Conservation (phyloP, 1,140 invertebrate species). For the Coelopa frigida region DNA sequence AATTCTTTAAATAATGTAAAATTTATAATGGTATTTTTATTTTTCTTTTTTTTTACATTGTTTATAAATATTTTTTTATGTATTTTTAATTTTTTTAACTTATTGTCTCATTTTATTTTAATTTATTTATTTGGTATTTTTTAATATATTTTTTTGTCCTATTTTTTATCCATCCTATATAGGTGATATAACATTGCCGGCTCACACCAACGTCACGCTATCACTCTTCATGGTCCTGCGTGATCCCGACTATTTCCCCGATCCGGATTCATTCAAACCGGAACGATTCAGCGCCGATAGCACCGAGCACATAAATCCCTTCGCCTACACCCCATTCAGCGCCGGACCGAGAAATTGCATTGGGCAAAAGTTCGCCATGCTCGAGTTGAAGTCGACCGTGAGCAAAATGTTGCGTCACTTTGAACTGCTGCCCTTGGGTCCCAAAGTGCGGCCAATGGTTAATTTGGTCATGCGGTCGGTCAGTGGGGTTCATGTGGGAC, state of each 20-base stretch:
- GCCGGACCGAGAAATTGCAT: conserved; percentile 58
- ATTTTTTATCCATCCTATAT: neutral
- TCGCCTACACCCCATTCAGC: conserved; percentile 57
- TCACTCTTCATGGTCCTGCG: conserved; percentile 48
- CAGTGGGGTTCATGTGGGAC: conserved; percentile 31
- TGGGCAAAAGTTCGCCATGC: conserved; percentile 72
- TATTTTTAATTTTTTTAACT: too few relatives aligned
- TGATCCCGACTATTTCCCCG: conserved; percentile 49
- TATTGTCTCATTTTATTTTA: too few relatives aligned
- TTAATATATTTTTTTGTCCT: too few relatives aligned
- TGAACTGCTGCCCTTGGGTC: conserved; percentile 33
- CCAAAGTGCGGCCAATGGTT: conserved; percentile 22
- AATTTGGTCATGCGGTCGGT: conserved; percentile 31
- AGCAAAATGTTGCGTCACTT: conserved; percentile 44
- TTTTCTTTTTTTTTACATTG: too few relatives aligned
- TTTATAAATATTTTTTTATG: too few relatives aligned
- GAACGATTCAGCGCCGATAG: conserved; percentile 55
- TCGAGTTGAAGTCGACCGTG: conserved; percentile 61
- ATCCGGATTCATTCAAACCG: conserved; percentile 56
- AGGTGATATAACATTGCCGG: conserved; percentile 41
- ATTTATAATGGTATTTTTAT: too few relatives aligned
- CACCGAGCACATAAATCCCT: conserved; percentile 50
- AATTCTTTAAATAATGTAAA: too few relatives aligned
- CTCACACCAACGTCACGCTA: conserved; percentile 37
- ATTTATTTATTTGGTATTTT: neutral